A percentile compares a stretch with the other conserved stretches of the same genome.
Evolutionary conservation across 2,797 vertebrate species (phyloP).

Genomic region (Mus minutoides): DNA sequence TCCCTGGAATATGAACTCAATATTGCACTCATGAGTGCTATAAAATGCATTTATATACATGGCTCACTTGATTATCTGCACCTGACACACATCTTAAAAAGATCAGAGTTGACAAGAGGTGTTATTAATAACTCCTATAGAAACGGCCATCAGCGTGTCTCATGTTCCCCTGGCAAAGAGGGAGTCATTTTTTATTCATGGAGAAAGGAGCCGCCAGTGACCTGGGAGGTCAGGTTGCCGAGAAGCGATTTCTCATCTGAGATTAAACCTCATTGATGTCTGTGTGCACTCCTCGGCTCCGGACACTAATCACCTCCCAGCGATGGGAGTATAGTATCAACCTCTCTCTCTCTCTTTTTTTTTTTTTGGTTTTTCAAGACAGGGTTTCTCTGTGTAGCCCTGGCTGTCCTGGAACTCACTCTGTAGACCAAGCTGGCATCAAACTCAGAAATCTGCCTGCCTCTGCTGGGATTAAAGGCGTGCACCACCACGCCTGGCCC

Average conservation of each 20-base stretch:
- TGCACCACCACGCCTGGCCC: too few species aligned
- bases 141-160: constrained; percentile 43
- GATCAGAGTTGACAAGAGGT: constrained; percentile 49
- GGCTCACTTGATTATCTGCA: constrained; percentile 49
- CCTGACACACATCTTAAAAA: constrained; percentile 65
- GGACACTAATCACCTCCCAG: not conserved
- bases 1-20: constrained; percentile 44
- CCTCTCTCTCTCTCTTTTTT: not conserved
- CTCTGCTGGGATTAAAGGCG: too few species aligned
- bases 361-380: too few species aligned
- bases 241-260: constrained; percentile 4
- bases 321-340: not conserved
- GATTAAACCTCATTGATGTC: constrained; percentile 1
- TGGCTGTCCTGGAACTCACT: too few species aligned
- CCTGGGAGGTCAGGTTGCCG: constrained; percentile 30
- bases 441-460: too few species aligned
- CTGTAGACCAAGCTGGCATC: too few species aligned
- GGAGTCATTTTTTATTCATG: constrained; percentile 69
- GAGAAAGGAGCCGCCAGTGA: constrained; percentile 34
- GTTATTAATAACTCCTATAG: constrained; percentile 61
- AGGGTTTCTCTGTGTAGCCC: too few species aligned
- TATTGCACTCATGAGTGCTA: constrained; percentile 14
- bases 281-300: not conserved
- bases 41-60: constrained; percentile 45
- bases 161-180: constrained; percentile 40